Evolutionary conservation across 92 coral and sea anemone species (phyloP).

Genomic region (Zoanthus solanderi): DNA sequence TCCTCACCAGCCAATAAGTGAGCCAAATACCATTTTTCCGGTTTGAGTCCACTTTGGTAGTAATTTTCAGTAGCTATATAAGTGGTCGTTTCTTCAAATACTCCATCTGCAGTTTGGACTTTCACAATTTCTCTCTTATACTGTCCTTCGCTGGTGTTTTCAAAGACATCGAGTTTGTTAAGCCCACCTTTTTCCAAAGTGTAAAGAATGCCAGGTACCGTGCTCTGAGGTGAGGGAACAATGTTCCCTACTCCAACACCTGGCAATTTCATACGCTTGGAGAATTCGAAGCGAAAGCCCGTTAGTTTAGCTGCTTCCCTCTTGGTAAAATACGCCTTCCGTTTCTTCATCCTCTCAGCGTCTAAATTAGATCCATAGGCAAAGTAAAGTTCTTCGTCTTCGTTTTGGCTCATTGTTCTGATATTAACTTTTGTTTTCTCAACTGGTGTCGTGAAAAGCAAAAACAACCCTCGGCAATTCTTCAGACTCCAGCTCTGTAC

Average conservation of each 20-base stretch:
- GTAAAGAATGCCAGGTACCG: constrained; percentile 80
- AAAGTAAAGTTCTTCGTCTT: constrained; percentile 62
- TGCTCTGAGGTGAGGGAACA: constrained; percentile 55
- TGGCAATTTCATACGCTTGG: constrained; percentile 52
- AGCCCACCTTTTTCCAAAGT: constrained; percentile 80
- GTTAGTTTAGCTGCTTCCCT: constrained; percentile 71
- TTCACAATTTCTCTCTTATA: constrained; percentile 61
- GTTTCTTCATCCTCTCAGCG: constrained; percentile 75
- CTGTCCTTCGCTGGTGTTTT: constrained; percentile 69
- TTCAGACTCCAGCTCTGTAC: too few species aligned
- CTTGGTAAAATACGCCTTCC: constrained; percentile 74
- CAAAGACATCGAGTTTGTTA: constrained; percentile 77
- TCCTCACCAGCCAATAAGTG: constrained; percentile 78
- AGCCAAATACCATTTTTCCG: constrained; percentile 64
- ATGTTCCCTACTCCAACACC: constrained; percentile 77
- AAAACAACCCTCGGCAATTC: too few species aligned
- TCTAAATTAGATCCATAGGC: constrained; percentile 90
- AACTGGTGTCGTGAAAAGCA: too few species aligned
- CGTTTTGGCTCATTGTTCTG: constrained; percentile 6
- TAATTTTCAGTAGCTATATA: constrained; percentile 61
- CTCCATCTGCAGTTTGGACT: constrained; percentile 63
- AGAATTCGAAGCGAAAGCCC: constrained; percentile 72
- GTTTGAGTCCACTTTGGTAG: constrained; percentile 70
- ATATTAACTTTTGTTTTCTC: too few species aligned
- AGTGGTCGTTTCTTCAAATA: constrained; percentile 61